Evolutionary conservation across 2,113 vertebrate species (phyloP), one percentile per base, ranked within the genome.

Genomic region (Strix uralensis): DNA sequence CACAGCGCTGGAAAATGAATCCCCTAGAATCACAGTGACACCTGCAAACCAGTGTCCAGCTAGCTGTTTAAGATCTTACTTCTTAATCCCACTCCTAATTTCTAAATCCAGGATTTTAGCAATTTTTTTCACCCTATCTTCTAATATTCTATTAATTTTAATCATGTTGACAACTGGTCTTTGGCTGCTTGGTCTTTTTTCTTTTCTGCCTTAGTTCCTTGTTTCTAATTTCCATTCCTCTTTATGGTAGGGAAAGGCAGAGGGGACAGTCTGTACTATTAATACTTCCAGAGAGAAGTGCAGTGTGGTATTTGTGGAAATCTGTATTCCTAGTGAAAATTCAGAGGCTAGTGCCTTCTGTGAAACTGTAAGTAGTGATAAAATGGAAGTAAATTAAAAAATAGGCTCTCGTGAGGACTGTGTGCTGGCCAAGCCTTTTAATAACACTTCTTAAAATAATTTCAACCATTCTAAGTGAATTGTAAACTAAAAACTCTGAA

Each of bases 191-290:
- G 55, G 6, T 27, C 32, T 57, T 54, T 49, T 57, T 74, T 63
- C 59, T 29, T 23, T 38, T 46, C 55, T 51, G 17, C 74, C 34
- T 88, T 72, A n/a, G 77, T 93, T 96, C 94, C 86, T 88, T 72
- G 55, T 83, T 96, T 89, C 40, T 84, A 44, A 81, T 95, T 92
- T 94, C 77, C 40, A 34, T 95, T 94, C 89, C 92, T 91, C 88
- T 87, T 91, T n/a, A 15, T 75, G 55, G n/a, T 15, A 88, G 32
- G 38, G 79, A 85, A 77, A 75, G 71, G 58, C 62, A 81, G 69
- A 92, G 27, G 72, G 59, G 65, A 40, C 38, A 79, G 19, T 44
- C 21, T 54, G 74, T 88, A 32, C 85, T 96, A 87, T 92, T 84
- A 90, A 89, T 91, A 92, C 12, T 46, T 61, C 40, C 36, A 94